Evolutionary conservation across 2,797 vertebrate species (phyloP), one percentile per base, ranked within the genome.

Genomic region (Rhinophrynus dorsalis): DNA sequence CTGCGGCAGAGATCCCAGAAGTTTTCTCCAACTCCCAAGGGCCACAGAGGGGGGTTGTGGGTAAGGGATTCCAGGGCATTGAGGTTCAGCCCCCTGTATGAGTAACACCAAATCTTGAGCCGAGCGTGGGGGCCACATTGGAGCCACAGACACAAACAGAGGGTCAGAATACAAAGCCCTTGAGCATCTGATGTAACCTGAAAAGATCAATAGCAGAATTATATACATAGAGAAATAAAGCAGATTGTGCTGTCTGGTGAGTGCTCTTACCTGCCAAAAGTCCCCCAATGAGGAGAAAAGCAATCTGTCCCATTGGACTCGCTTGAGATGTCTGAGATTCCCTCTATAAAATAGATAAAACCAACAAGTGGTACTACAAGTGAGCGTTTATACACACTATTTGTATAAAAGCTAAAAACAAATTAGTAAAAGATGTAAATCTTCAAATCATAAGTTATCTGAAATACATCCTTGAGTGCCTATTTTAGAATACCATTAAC

Each of bases 61-160:
- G 17, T 32, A 42, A 1, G 4, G 7, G 10, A 15, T 38, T 17
- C 35, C 18, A 15, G 11, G 7, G 20, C 60, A 72, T 1, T 5
- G 13, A n/a, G 40, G 51, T 3, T 32, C 24, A 2, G 20, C 44
- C 2, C 68, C 68, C 5, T 57, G 40, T 15, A 65, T 12, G 8
- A 72, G 18, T 26, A 57, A 26, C 18, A 72, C 60, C 35, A 72
- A 33, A 13, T 72, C 68, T 26, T 65, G 52, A n/a, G 68, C 26
- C 3, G 40, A 29, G 8, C 20, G 17, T 9, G 68, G 68, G 3
- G 68, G 68, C 68, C 68, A 72, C 17, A 12, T n/a, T 24, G 60
- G 51, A 3, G 15, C n/a, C 12, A 35, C 29, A 10, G 21, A n/a
- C 11, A 11, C 1, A n/a, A 23, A 11, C 44, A 42, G 30, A 15